phyloP scores from a whole-genome alignment of 1,140 invertebrate species.

The Plectrocnemia conspersa region DNA sequence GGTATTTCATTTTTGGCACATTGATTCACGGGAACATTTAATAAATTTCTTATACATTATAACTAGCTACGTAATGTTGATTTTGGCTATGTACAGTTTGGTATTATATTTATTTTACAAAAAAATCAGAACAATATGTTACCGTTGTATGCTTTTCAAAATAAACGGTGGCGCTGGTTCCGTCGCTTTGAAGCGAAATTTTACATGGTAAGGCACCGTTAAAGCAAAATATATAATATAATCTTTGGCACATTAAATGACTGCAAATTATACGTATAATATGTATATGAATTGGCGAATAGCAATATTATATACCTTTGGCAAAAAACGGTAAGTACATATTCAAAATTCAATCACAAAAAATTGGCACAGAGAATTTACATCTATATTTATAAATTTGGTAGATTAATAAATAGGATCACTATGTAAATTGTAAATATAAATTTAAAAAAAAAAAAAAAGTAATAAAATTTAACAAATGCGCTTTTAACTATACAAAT shows the following conservation, averaged over 20 bases:
- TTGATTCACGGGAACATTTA: constrained; percentile 32
- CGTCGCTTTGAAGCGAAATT: no score
- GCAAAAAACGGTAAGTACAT: background rate
- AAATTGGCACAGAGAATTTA: background rate
- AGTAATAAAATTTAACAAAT: constrained; percentile 2
- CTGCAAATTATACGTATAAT: background rate
- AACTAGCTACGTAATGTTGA: constrained; percentile 20
- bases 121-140: no score
- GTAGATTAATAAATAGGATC: constrained; percentile 1
- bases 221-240: background rate
- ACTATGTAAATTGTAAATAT: background rate
- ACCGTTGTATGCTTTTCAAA: no score
- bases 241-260: background rate
- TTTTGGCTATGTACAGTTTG: constrained; percentile 85
- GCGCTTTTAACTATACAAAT: constrained; percentile 7
- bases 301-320: background rate
- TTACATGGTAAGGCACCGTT: no score
- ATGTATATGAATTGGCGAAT: background rate
- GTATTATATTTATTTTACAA: constrained; percentile 38
- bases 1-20: constrained; percentile 28
- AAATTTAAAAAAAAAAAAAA: background rate
- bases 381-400: constrained; percentile 7
- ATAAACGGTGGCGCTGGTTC: no score
- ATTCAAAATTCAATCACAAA: background rate
- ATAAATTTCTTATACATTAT: constrained; percentile 30